These are phyloP conservation scores for Drosophila sulfurigaster DNA, from an alignment of 1,140 invertebrate genomes.

Conservation along the genomic window DNA sequence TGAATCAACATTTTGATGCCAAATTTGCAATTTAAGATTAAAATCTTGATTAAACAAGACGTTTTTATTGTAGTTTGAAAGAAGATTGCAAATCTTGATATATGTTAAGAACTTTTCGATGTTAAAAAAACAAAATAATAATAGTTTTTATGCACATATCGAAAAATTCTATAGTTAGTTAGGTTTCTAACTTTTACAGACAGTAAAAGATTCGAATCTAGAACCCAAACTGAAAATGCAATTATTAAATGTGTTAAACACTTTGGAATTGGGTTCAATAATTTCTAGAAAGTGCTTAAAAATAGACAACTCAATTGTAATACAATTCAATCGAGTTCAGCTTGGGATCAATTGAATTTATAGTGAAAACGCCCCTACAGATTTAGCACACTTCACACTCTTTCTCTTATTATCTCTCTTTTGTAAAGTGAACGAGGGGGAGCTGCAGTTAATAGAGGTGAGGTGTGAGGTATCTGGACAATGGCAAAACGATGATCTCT, in stretches of 20 bases:
- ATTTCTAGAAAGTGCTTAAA: not conserved
- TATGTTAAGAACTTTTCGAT: too few species aligned
- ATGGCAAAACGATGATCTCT: slow-evolving; percentile 48
- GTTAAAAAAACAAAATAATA: too few species aligned
- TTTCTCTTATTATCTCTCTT: too few species aligned
- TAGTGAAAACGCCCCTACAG: slow-evolving; percentile 7
- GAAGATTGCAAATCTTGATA: too few species aligned
- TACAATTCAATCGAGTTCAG: not conserved
- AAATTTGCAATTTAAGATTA: too few species aligned
- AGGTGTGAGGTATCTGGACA: slow-evolving; percentile 23
- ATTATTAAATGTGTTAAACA: not conserved
- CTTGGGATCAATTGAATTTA: not conserved
- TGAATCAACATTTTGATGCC: too few species aligned
- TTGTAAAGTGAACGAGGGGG: not conserved
- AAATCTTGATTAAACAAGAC: too few species aligned
- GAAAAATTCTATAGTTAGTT: too few species aligned
- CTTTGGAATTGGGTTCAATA: not conserved
- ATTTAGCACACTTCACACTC: not conserved
- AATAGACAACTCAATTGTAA: slow-evolving; percentile 6
- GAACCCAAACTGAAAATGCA: not conserved
- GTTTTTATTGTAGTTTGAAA: too few species aligned
- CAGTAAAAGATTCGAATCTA: too few species aligned
- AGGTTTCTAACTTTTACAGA: too few species aligned
- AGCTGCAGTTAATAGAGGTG: slow-evolving; percentile 30
- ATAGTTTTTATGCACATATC: too few species aligned